Conservation (phyloP, 2,888 invertebrate species). For the Drymonia ruficornis region DNA sequence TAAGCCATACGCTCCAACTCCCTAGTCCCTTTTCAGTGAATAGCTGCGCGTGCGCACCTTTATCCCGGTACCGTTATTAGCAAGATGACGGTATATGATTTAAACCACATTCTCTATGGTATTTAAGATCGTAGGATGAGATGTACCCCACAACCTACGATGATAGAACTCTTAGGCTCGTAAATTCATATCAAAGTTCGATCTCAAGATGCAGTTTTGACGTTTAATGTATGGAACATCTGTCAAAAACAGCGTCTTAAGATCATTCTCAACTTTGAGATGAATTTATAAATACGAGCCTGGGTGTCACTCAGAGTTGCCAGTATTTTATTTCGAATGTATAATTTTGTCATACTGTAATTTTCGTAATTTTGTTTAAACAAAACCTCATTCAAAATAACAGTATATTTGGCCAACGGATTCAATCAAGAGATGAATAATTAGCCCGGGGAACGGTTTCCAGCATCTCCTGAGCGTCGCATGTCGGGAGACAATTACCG, state of each 20-base stretch:
- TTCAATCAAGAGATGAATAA: conserved; percentile 5
- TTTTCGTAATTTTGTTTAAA: not conserved
- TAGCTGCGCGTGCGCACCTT: not conserved
- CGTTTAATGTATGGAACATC: too few species aligned
- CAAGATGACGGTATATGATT: not conserved
- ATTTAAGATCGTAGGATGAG: too few species aligned
- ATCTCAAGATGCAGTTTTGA: too few species aligned
- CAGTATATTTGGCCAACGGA: not conserved
- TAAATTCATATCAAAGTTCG: too few species aligned
- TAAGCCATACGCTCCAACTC: not conserved
- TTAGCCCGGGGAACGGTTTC: conserved; percentile 6
- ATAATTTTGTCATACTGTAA: not conserved
- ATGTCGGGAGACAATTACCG: conserved; percentile 47
- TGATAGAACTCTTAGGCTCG: too few species aligned
- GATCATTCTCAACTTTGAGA: too few species aligned
- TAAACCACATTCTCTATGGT: not conserved
- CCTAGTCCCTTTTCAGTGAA: not conserved
- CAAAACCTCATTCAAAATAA: not conserved
- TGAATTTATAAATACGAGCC: too few species aligned
- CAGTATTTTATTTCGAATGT: too few species aligned
- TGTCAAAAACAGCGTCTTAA: too few species aligned
- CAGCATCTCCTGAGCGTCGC: conserved; percentile 29
- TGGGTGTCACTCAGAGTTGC: too few species aligned
- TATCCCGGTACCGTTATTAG: not conserved
- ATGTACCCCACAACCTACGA: too few species aligned